Evolutionary conservation across 1,140 invertebrate genomes (phyloP).

Genomic region (Euschistus heros): DNA sequence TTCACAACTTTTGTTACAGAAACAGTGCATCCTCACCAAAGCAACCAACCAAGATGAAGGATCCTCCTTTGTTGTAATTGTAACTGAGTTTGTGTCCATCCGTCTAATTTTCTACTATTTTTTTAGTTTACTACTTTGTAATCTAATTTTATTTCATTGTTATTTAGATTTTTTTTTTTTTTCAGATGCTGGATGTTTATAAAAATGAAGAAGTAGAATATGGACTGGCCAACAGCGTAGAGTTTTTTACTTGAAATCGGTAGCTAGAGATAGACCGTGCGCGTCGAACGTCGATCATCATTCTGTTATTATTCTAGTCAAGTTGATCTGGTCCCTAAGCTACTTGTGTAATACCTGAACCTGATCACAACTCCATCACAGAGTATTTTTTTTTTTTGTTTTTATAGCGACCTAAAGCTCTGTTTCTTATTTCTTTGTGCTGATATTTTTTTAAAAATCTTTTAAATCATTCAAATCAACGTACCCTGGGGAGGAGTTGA

Average conservation of each 20-base stretch:
- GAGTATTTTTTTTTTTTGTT: conserved; percentile 4
- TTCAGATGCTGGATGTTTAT: conserved; percentile 86
- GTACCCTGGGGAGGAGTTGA: not conserved
- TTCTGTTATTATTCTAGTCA: conserved; percentile 24
- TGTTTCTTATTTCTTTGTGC: not conserved
- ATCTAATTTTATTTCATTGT: not conserved
- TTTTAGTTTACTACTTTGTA: not conserved
- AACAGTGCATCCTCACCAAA: no score
- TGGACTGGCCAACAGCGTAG: conserved; percentile 76
- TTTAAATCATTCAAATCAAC: not conserved
- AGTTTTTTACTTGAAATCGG: conserved; percentile 69
- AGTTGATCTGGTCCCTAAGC: conserved; percentile 25
- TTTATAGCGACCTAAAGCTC: not conserved
- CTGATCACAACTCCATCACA: not conserved
- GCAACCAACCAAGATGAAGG: no score
- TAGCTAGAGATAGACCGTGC: not conserved
- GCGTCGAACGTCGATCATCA: not conserved
- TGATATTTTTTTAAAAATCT: not conserved
- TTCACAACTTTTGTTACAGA: not conserved
- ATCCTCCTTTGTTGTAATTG: no score
- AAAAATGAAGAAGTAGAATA: conserved; percentile 90
- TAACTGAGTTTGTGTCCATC: not conserved
- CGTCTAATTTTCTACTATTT: not conserved
- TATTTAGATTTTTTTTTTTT: conserved; percentile 31
- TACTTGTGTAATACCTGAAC: conserved; percentile 9